Conservation (phyloP, 1,140 invertebrate genomes). For the Drosophila navojoa region DNA sequence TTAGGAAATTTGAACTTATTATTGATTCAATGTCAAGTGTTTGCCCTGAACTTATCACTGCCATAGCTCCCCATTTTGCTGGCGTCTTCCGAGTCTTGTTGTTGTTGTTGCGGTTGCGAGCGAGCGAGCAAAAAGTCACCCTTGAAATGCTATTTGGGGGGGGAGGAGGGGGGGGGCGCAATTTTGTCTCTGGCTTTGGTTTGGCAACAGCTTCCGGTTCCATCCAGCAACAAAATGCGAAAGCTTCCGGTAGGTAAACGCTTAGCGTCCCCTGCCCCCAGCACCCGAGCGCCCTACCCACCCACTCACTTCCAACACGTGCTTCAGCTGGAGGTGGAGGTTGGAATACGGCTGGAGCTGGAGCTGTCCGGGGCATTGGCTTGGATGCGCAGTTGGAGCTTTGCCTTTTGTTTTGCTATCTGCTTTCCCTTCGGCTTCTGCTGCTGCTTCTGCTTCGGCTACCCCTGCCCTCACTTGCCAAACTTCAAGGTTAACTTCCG, state of each 20-base stretch:
- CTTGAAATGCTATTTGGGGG: slow-evolving; percentile 13
- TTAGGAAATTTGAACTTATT: slow-evolving; percentile 68
- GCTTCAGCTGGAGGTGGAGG: slow-evolving; percentile 17
- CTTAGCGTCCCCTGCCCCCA: neutral
- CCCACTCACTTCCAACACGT: slow-evolving; percentile 64
- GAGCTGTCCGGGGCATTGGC: slow-evolving; percentile 28
- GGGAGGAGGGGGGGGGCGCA: neutral
- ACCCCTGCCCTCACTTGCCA: slow-evolving; percentile 18
- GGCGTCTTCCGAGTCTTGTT: slow-evolving; percentile 1
- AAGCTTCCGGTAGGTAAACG: slow-evolving; percentile 32
- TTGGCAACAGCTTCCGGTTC: slow-evolving; percentile 43
- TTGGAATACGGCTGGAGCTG: slow-evolving; percentile 20
- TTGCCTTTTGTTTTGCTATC: slow-evolving; percentile 5
- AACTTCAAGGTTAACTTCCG: slow-evolving; percentile 78
- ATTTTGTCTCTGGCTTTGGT: slow-evolving; percentile 27
- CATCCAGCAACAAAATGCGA: slow-evolving; percentile 52
- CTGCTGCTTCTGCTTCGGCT: neutral
- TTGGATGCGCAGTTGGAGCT: slow-evolving; percentile 58
- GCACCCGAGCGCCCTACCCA: slow-evolving; percentile 1
- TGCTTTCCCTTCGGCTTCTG: neutral
- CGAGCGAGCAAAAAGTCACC: slow-evolving; percentile 45
- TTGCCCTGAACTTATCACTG: slow-evolving; percentile 55
- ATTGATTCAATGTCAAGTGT: slow-evolving; percentile 79
- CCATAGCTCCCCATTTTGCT: neutral
- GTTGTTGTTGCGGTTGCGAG: neutral